phyloP scores from a whole-genome alignment of 2,113 vertebrate species.

The Tonatia bakeri region DNA sequence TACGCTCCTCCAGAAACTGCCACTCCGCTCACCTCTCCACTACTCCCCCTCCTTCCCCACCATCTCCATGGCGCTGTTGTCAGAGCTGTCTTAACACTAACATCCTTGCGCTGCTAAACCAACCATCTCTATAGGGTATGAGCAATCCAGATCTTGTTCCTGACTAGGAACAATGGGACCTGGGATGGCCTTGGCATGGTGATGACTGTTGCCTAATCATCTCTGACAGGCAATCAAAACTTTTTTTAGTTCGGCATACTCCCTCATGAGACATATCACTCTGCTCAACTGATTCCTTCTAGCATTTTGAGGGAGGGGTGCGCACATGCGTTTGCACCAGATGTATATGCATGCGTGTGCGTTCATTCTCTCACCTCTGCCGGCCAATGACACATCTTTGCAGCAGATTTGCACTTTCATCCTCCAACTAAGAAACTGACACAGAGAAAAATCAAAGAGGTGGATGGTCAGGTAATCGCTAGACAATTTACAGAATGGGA shows the following conservation, averaged over 20 bases:
- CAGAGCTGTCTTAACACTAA: neutral
- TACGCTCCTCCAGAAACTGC: neutral
- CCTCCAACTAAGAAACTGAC: neutral
- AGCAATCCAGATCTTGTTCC: slow-evolving; percentile 50
- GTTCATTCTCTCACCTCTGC: neutral
- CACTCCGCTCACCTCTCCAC: neutral
- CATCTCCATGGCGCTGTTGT: neutral
- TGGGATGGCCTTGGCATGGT: slow-evolving; percentile 35
- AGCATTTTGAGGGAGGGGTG: slow-evolving; percentile 55
- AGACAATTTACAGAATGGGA: neutral
- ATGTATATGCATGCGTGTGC: neutral
- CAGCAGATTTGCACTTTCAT: neutral
- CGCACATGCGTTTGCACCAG: neutral
- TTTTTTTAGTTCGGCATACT: slow-evolving; percentile 59
- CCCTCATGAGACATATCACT: slow-evolving; percentile 59
- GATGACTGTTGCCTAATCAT: slow-evolving; percentile 53
- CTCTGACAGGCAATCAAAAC: slow-evolving; percentile 60
- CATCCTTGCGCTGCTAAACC: slow-evolving; percentile 13
- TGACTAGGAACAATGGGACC: slow-evolving; percentile 44
- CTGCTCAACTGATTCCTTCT: slow-evolving; percentile 49
- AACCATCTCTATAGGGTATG: slow-evolving; percentile 53
- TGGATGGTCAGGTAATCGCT: too few species aligned
- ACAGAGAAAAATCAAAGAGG: neutral
- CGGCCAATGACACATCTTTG: neutral
- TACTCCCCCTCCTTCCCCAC: too few species aligned